Percentiles rank a stretch among this genome's conserved stretches.
These are phyloP conservation scores for Eulacestoma nigropectus DNA, from an alignment of 2,113 vertebrate species.

Conservation along the genomic window DNA sequence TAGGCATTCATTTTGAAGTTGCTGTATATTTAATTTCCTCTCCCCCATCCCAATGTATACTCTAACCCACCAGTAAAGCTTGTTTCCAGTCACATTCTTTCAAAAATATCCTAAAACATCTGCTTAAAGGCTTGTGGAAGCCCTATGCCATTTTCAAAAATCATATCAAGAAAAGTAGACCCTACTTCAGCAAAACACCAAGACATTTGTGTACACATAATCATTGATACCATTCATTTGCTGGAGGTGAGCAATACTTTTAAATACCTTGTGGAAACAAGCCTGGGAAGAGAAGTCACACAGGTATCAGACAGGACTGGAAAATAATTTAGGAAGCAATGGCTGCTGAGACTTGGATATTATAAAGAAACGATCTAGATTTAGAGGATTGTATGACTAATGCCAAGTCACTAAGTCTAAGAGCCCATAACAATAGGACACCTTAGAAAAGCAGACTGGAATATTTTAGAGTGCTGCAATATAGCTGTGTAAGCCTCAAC, in stretches of 20 bases:
- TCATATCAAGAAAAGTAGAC: background rate
- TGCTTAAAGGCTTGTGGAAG: background rate
- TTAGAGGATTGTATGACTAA: background rate
- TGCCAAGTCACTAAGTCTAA: background rate
- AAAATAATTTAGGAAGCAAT: background rate
- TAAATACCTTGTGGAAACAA: background rate
- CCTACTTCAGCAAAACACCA: background rate
- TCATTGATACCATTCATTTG: background rate
- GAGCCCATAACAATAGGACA: background rate
- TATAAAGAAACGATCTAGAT: background rate
- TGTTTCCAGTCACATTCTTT: background rate
- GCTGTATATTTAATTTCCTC: background rate
- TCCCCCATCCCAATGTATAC: background rate
- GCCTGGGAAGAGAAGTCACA: background rate
- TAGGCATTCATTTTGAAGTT: background rate
- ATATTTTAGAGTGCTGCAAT: background rate
- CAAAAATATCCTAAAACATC: background rate
- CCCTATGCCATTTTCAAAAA: background rate
- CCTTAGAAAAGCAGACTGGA: background rate
- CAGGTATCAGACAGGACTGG: background rate
- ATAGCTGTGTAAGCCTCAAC: background rate
- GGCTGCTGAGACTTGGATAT: background rate
- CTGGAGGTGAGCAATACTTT: background rate
- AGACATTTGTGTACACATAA: background rate
- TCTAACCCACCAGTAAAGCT: background rate